phyloP scores from a whole-genome alignment of 1,140 invertebrate species.

The Gryon sp. region DNA sequence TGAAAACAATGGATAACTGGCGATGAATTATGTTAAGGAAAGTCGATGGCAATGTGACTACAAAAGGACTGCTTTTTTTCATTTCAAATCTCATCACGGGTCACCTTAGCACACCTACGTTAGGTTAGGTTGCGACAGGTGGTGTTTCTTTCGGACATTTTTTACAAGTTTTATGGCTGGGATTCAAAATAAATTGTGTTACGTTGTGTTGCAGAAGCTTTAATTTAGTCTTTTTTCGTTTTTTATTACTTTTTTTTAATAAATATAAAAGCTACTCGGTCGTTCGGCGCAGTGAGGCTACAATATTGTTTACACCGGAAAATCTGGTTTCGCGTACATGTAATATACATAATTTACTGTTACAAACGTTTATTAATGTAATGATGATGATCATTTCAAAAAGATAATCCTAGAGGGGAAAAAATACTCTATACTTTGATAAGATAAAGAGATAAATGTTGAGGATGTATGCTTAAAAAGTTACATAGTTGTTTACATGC shows the following conservation, averaged over 20 bases:
- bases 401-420: no score
- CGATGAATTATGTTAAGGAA: slow-evolving; percentile 4
- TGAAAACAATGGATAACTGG: slow-evolving; percentile 13
- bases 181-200: slow-evolving; percentile 13
- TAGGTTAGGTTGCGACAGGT: slow-evolving; percentile 40
- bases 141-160: slow-evolving; percentile 8
- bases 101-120: slow-evolving; percentile 7
- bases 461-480: no score
- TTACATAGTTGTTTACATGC: no score
- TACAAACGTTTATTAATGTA: no score
- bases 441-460: no score
- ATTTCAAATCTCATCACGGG: background rate
- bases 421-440: no score
- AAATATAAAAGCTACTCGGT: background rate
- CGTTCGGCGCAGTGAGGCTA: no score
- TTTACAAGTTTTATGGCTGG: slow-evolving; percentile 6
- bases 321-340: no score
- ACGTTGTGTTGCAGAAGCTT: background rate
- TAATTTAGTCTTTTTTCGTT: background rate
- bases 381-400: no score
- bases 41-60: slow-evolving; percentile 24
- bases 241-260: background rate
- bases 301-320: no score
- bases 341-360: no score
- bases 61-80: slow-evolving; percentile 7